Evolutionary conservation across 35 echinoderm and acorn worm species (phyloP), one percentile per base, ranked within the genome.

Genomic region (Lytechinus pictus): DNA sequence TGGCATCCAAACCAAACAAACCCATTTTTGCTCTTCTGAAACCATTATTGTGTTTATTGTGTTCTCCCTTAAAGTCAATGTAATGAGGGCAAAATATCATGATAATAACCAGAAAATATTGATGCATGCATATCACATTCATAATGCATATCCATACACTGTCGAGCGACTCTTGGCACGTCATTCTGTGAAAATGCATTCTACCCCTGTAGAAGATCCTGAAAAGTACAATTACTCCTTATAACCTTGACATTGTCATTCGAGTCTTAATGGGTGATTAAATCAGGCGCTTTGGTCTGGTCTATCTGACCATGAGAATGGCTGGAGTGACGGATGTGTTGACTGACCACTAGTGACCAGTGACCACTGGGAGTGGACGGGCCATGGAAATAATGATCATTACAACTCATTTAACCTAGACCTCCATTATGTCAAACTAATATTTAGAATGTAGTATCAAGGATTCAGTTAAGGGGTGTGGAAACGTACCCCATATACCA

Each of bases 211-310:
- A 7, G n/a, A 4, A 79, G 16, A 79, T 79, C 19, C n/a, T 24
- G 66, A 79, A 79, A 79, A 79, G 66, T 79, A 79, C 66, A 79
- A 79, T 79, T 24, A 19, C 66, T 79, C 66, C 66, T 79, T 79
- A 16, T 19, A 8, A 79, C 66, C 66, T 79, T 79, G 66, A 79
- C 66, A 79, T 79, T 79, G 66, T 79, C 66, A 79, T 79, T 79
- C n/a, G 8, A 14, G 66, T 79, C 66, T 79, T 79, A 79, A 79
- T 79, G 66, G 61, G 66, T 79, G 19, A 79, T 79, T 79, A 79
- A 79, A 79, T 24, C 66, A 79, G 66, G 66, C 66, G 66, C n/a
- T 79, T 79, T n/a, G 66, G 66, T 79, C 66, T 79, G 66, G 66
- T 79, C 66, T 24, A 7, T 24, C 16, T 79, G 66, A 79, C 66